A percentile compares a stretch with the other conserved stretches of the same genome.
phyloP scores from a whole-genome alignment of 2,888 invertebrate species.

The Phaedon cochleariae region DNA sequence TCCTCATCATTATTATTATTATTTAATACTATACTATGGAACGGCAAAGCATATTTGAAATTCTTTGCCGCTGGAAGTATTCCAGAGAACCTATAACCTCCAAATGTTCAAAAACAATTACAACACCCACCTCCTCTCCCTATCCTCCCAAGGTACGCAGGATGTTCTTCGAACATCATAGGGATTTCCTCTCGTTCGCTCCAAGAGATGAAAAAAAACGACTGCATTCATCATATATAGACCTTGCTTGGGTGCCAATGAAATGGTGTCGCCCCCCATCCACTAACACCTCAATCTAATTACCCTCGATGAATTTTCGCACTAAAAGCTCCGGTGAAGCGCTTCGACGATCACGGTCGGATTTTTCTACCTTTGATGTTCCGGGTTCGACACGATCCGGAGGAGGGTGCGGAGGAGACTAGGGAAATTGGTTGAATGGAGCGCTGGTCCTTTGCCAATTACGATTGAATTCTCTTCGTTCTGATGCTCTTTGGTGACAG shows the following conservation, averaged over 20 bases:
- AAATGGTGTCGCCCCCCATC: slow-evolving; percentile 29
- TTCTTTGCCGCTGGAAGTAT: too few species aligned
- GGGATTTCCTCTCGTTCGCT: too few species aligned
- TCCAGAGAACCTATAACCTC: too few species aligned
- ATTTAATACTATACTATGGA: too few species aligned
- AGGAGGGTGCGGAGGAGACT: neutral
- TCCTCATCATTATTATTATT: too few species aligned
- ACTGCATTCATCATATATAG: too few species aligned
- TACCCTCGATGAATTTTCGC: slow-evolving; percentile 44
- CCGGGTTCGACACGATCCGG: slow-evolving; percentile 7
- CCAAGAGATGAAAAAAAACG: too few species aligned
- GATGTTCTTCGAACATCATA: too few species aligned
- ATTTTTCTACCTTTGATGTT: slow-evolving; percentile 23
- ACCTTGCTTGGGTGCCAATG: neutral
- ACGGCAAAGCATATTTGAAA: too few species aligned
- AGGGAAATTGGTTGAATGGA: slow-evolving; percentile 19
- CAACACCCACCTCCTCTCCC: too few species aligned
- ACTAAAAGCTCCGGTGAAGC: slow-evolving; percentile 38
- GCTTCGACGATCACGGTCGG: slow-evolving; percentile 21
- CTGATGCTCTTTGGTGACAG: neutral
- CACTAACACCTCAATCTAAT: slow-evolving; percentile 46
- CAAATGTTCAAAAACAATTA: too few species aligned
- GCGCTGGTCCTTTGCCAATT: slow-evolving; percentile 18
- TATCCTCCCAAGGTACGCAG: too few species aligned
- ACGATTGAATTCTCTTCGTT: neutral